Evolutionary conservation across 2,113 vertebrate species (phyloP).

Genomic region (Oxyura jamaicensis): DNA sequence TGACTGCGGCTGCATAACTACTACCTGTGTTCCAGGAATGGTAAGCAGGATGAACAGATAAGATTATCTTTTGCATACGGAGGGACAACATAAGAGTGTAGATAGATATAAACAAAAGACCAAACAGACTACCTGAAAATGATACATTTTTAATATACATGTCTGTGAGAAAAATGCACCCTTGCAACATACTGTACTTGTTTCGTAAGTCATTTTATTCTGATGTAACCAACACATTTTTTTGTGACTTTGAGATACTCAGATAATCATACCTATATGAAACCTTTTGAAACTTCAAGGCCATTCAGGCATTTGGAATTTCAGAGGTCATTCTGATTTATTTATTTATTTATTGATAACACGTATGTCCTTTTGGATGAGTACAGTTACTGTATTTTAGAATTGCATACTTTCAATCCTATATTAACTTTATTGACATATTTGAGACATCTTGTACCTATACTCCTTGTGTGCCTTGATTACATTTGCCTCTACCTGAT

Average conservation of each 20-base stretch:
- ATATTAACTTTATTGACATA: not conserved
- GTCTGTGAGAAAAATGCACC: not conserved
- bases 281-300: no score
- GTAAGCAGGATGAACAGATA: constrained; percentile 60
- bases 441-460: not conserved
- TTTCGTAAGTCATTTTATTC: not conserved
- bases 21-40: constrained; percentile 84
- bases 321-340: not conserved
- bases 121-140: not conserved
- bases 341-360: not conserved
- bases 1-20: constrained; percentile 87
- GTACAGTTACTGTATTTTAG: not conserved
- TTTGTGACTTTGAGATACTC: not conserved
- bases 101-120: not conserved
- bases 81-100: not conserved
- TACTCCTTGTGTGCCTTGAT: not conserved
- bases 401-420: not conserved
- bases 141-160: not conserved
- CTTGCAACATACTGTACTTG: not conserved
- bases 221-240: not conserved
- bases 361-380: not conserved
- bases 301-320: not conserved
- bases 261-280: not conserved
- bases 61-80: not conserved
- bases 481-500: not conserved